Percentiles rank a stretch among this genome's conserved stretches.
These are phyloP conservation scores for Tursiops truncatus DNA, from an alignment of 2,113 vertebrate species.

Conservation along the genomic window DNA sequence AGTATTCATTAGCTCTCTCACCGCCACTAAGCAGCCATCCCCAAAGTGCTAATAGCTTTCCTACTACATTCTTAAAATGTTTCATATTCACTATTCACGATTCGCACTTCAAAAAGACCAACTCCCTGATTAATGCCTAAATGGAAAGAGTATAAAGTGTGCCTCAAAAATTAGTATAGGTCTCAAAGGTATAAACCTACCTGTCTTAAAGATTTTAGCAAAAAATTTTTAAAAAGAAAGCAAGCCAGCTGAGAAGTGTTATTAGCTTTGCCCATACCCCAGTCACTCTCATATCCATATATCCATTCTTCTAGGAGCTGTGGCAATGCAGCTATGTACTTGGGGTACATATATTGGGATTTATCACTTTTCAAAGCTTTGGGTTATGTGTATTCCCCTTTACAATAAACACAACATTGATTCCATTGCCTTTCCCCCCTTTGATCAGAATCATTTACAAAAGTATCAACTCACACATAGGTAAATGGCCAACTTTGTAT, in stretches of 20 bases:
- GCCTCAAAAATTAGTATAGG: constrained; percentile 40
- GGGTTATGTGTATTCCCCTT: neutral
- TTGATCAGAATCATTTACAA: neutral
- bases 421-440: neutral
- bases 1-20: constrained; percentile 64
- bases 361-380: neutral
- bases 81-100: constrained; percentile 65
- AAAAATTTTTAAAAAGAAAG: neutral
- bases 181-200: constrained; percentile 20
- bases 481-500: neutral
- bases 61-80: constrained; percentile 46
- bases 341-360: neutral
- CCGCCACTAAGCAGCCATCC: constrained; percentile 42
- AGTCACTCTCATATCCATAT: neutral
- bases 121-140: constrained; percentile 60
- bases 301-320: neutral
- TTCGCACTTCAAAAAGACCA: constrained; percentile 59
- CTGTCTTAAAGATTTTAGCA: neutral
- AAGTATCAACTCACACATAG: neutral
- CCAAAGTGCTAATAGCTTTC: constrained; percentile 59
- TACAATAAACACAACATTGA: neutral
- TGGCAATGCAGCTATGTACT: too few species aligned
- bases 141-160: constrained; percentile 38
- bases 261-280: neutral
- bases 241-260: neutral